Conservation (phyloP, 2,113 vertebrate genomes). For the Petaurus breviceps region DNA sequence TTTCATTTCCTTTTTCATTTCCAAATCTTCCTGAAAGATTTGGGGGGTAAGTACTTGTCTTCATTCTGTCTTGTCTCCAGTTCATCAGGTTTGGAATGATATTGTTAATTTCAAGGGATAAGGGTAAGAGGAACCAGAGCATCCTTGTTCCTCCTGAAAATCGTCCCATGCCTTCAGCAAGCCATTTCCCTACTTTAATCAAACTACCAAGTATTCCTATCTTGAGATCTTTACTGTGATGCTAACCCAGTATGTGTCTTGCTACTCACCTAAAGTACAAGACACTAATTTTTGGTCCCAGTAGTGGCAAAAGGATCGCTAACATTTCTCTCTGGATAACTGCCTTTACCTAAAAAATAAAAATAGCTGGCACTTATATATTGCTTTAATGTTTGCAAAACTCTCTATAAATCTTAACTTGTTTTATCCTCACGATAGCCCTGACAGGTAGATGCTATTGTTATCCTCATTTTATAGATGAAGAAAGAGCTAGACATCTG, state of each 20-base stretch:
- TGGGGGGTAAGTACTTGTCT: not conserved
- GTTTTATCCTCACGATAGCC: no score
- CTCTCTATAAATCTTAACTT: not conserved
- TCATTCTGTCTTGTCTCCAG: not conserved
- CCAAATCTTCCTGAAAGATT: not conserved
- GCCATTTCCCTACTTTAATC: not conserved
- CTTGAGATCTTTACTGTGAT: not conserved
- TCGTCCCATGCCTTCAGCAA: not conserved
- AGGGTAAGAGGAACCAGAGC: not conserved
- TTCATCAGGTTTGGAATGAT: not conserved
- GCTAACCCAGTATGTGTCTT: not conserved
- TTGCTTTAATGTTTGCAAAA: not conserved
- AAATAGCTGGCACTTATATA: not conserved
- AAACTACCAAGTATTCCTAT: not conserved
- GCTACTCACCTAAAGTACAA: not conserved
- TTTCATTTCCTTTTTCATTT: not conserved
- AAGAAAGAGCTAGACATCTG: not conserved
- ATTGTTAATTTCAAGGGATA: not conserved
- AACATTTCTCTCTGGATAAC: not conserved
- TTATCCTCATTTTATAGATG: not conserved
- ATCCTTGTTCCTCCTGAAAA: not conserved
- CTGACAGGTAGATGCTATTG: no score
- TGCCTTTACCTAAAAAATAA: not conserved
- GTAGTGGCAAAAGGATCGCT: not conserved
- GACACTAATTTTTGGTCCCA: not conserved